Evolutionary conservation across 2,113 vertebrate genomes (phyloP), one percentile per base, ranked within the genome.

Genomic region (Apistogramma diplotaenia): DNA sequence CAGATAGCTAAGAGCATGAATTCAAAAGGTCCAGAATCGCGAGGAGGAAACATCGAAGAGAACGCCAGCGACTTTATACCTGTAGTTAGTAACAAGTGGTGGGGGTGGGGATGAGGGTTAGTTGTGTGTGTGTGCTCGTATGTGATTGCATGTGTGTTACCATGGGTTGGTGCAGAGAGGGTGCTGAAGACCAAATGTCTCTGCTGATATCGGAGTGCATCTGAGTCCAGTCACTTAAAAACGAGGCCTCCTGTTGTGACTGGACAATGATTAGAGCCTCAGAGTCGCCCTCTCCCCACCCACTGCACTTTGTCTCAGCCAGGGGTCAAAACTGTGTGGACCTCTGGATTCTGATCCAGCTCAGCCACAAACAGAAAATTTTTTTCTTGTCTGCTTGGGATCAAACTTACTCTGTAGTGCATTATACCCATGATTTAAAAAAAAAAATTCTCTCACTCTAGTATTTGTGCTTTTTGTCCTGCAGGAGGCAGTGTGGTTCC

Each of bases 401-500:
- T 70, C 11, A 59, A 84, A 71, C 23, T 3, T 18, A 27, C 3
- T 65, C 6, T 29, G 49, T 16, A 70, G 40, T 57, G 33, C 18
- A 51, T 46, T 10, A 59, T 51, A 5, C 62, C 19, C 16, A 29
- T 19, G 16, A 29, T 27, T n/a, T n/a, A n/a, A n/a, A n/a, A 51
- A 25, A 70, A 51, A 51, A 51, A 19, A 3, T 31, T 51, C n/a
- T 55, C 5, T 19, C 6, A 35, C 21, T 21, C 4, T 4, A 87
- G 84, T 70, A 43, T 78, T 51, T 83, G 54, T 79, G 23, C 35
- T 56, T 10, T 76, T 18, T 3, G 67, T 95, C 94, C 89, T 95
- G 56, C 90, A 99, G 99, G 99, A 99, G 96, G 99, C 99, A 16
- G 99, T 99, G 86, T 99, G 99, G 99, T 99, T 99, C 95, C 95